Conservation (phyloP, 1,140 invertebrate genomes). For the Zaprionus capensis region DNA sequence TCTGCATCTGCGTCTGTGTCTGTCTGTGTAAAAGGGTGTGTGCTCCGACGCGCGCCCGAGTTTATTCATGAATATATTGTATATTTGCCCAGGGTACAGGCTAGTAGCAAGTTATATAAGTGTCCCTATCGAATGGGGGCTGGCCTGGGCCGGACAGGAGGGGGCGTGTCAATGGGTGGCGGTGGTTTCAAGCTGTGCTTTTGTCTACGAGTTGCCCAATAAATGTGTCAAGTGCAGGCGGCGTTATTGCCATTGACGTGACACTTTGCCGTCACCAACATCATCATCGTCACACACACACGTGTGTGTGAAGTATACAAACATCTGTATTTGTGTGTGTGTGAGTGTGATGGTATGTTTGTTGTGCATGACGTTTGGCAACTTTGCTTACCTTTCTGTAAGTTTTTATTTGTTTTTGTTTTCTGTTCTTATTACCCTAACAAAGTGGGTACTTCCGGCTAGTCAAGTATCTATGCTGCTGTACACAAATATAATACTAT, state of each 20-base stretch:
- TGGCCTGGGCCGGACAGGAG: background rate
- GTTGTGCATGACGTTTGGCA: constrained; percentile 60
- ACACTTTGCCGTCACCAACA: constrained; percentile 56
- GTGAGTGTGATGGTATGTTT: constrained; percentile 14
- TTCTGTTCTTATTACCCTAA: constrained; percentile 41
- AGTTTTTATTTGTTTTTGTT: constrained; percentile 38
- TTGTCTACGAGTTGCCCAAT: constrained; percentile 76
- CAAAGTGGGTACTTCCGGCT: background rate
- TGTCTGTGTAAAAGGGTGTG: background rate
- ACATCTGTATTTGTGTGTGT: constrained; percentile 17
- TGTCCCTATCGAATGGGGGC: constrained; percentile 2
- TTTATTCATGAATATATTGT: constrained; percentile 34
- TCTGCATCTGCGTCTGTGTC: constrained; percentile 10
- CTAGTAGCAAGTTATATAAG: constrained; percentile 37
- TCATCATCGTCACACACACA: constrained; percentile 25
- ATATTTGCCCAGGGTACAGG: background rate
- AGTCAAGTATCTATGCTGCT: background rate
- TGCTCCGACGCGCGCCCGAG: constrained; percentile 11
- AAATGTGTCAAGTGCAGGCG: constrained; percentile 80
- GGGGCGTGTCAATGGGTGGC: constrained; percentile 52
- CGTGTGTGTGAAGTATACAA: constrained; percentile 31
- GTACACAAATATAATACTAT: background rate
- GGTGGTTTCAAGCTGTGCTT: constrained; percentile 66
- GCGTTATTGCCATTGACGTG: constrained; percentile 76
- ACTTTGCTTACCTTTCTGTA: constrained; percentile 42